These are phyloP conservation scores for Illadopsis cleaveri DNA, from an alignment of 2,113 vertebrate genomes.

Conservation along the genomic window DNA sequence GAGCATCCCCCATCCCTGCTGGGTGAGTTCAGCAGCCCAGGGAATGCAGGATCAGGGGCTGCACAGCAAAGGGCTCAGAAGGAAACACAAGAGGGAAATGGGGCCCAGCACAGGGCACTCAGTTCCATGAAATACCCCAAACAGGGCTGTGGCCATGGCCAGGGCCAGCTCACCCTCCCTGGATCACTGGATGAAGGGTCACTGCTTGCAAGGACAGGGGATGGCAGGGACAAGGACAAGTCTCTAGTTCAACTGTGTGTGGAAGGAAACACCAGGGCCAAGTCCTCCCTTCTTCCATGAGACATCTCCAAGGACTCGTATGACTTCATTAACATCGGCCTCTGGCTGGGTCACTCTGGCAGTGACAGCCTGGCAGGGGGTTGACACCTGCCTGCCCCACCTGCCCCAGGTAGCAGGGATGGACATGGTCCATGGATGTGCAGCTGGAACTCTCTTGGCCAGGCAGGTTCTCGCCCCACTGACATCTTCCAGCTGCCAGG, in stretches of 20 bases:
- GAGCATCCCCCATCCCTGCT: background rate
- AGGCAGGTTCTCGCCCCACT: background rate
- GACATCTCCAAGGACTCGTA: rapidly evolving
- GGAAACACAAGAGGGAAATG: background rate
- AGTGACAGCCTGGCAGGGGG: background rate
- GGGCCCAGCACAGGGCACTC: background rate
- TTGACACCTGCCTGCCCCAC: background rate
- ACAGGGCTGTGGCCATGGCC: rapidly evolving
- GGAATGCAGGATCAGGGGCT: background rate
- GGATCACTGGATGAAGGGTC: background rate
- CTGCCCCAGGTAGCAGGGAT: background rate
- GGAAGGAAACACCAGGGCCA: background rate
- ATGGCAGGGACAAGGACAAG: background rate
- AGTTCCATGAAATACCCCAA: background rate
- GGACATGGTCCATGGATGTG: rapidly evolving
- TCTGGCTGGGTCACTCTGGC: background rate
- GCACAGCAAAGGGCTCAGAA: background rate
- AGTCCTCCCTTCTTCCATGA: background rate
- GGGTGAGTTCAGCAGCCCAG: background rate
- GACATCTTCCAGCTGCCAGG: background rate
- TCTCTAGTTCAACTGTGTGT: background rate
- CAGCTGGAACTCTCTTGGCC: background rate
- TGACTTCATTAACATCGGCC: background rate
- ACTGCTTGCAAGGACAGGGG: background rate
- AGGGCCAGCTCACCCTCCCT: background rate